Conservation (phyloP, 2,888 invertebrate species). For the Cephus rjabovi region DNA sequence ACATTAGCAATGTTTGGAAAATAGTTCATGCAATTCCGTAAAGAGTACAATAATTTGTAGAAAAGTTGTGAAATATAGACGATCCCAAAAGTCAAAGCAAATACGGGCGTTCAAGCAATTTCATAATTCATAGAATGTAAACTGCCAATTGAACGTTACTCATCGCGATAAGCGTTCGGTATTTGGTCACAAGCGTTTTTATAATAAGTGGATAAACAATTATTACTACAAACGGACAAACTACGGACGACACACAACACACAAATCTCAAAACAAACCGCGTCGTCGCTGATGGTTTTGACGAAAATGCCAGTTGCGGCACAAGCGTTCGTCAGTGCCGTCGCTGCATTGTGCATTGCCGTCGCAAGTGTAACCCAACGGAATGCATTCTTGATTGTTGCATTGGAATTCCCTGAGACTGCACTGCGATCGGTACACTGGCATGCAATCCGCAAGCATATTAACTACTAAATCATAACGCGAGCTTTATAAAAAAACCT, state of each 20-base stretch:
- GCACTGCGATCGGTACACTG: conserved; percentile 62
- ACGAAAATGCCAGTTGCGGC: conserved; percentile 68
- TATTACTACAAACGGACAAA: conserved; percentile 16
- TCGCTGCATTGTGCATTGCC: conserved; percentile 73
- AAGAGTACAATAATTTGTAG: background rate
- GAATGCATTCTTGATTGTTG: conserved; percentile 73
- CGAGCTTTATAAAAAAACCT: conserved; percentile 40
- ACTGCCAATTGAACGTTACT: background rate
- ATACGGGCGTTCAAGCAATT: background rate
- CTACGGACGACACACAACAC: conserved; percentile 62
- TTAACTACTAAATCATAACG: conserved; percentile 62
- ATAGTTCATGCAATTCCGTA: background rate
- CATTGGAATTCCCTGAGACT: conserved; percentile 69
- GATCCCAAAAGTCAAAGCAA: background rate
- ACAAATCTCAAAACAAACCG: conserved; percentile 63
- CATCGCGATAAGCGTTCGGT: background rate
- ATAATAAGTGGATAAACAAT: background rate
- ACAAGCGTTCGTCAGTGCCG: conserved; percentile 74
- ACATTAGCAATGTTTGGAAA: background rate
- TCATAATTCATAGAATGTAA: background rate
- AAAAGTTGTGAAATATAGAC: background rate
- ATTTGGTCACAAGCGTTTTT: background rate
- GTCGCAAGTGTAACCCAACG: conserved; percentile 72
- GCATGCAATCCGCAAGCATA: conserved; percentile 64
- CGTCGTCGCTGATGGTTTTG: conserved; percentile 59